These are phyloP conservation scores for Pandemis corylana DNA, from an alignment of 2,888 invertebrate genomes.

Conservation along the genomic window DNA sequence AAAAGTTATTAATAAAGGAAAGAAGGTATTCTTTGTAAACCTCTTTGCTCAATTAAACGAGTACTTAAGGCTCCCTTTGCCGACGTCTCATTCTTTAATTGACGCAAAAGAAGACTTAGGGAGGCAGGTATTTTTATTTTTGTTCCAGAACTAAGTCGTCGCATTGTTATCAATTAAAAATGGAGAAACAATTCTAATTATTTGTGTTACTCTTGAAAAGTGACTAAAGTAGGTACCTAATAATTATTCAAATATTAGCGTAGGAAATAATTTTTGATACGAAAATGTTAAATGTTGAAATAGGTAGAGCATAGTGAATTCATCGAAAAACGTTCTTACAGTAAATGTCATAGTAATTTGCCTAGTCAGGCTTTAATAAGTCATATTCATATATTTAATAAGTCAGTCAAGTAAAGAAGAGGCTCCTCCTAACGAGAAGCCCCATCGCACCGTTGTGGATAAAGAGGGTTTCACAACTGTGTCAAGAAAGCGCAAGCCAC, in stretches of 20 bases:
- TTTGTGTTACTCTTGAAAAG: background rate
- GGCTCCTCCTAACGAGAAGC: too few relatives aligned
- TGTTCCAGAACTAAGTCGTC: constrained; percentile 39
- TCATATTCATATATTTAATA: too few relatives aligned
- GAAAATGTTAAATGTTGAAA: too few relatives aligned
- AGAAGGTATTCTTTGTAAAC: constrained; percentile 44
- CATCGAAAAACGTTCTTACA: too few relatives aligned
- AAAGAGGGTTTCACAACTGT: too few relatives aligned
- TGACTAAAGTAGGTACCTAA: background rate
- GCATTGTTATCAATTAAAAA: constrained; percentile 48
- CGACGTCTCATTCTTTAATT: constrained; percentile 46
- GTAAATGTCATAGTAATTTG: too few relatives aligned
- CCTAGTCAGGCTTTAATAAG: too few relatives aligned
- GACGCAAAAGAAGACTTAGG: constrained; percentile 43
- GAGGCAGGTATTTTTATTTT: constrained; percentile 42
- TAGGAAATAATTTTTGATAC: too few relatives aligned
- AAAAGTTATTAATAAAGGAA: constrained; percentile 43
- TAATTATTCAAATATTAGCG: background rate
- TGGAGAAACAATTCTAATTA: constrained; percentile 1
- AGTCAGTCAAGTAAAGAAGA: too few relatives aligned
- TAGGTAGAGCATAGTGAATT: too few relatives aligned
- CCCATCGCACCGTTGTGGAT: too few relatives aligned
- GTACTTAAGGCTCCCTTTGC: constrained; percentile 45
- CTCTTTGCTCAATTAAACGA: constrained; percentile 46
- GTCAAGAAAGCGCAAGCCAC: too few relatives aligned